phyloP scores from a whole-genome alignment of 2,888 invertebrate genomes.

The Apotomis betuletana region DNA sequence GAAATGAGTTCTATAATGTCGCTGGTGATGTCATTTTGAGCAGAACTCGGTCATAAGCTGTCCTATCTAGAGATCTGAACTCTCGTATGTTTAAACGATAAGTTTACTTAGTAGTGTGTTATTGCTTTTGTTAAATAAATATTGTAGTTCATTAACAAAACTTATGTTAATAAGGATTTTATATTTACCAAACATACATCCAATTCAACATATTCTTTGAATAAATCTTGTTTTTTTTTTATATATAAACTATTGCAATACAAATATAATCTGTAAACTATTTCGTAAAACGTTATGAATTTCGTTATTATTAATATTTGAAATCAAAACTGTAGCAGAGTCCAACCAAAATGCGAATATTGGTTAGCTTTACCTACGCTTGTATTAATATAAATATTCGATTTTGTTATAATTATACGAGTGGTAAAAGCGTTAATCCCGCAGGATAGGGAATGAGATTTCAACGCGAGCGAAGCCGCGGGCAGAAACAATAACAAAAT shows the following conservation, averaged over 20 bases:
- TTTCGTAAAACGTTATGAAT: too few relatives aligned
- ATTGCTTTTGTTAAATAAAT: slow-evolving; percentile 27
- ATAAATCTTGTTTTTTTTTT: background rate
- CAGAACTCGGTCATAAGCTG: background rate
- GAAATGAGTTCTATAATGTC: slow-evolving; percentile 29
- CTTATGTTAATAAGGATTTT: slow-evolving; percentile 15
- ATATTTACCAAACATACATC: background rate
- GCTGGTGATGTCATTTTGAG: slow-evolving; percentile 15
- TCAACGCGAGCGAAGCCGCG: too few relatives aligned
- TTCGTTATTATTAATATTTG: too few relatives aligned
- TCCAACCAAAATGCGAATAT: too few relatives aligned
- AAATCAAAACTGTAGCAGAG: too few relatives aligned
- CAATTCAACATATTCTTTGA: background rate
- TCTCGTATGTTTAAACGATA: slow-evolving; percentile 21
- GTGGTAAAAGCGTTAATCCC: too few relatives aligned
- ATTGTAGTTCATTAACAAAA: slow-evolving; percentile 5
- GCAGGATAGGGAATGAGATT: too few relatives aligned
- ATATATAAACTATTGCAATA: background rate
- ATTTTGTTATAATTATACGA: too few relatives aligned
- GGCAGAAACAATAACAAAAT: too few relatives aligned
- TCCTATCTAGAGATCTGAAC: slow-evolving; percentile 28
- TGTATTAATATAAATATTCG: too few relatives aligned
- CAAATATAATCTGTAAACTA: too few relatives aligned
- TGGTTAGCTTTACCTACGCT: too few relatives aligned
- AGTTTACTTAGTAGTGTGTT: slow-evolving; percentile 16